Base-by-base conservation (phyloP, 2,113 vertebrate genomes). In the Menura novaehollandiae region DNA sequence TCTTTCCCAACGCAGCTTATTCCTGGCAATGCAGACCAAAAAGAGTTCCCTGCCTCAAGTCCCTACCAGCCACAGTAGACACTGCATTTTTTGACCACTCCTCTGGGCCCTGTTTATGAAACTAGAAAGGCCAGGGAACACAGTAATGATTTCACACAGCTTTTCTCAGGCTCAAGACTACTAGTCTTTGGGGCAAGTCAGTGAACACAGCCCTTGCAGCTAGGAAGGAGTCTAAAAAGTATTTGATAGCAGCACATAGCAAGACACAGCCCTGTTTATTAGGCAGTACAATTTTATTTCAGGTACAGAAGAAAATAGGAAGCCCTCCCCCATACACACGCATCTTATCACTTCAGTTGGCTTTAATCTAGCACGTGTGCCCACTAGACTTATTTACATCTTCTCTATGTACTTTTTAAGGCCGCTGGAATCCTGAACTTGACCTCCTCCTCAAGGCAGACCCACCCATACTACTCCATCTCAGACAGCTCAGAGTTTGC, bases 201-300 rank as follows among this genome's bases (percentile, higher is more conserved):
- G n/a, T 52, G 13, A 88, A 62, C 4, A 47, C 1, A 8, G 21
- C 41, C 58, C 68, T 87, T 84, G 12, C 43, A 63, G 84, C 46
- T 19, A 80, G 37, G 28, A 80, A 89, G 4, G 16, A 35, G 3
- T 9, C 23, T 21, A 56, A 24, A 35, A 59, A 63, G 14, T 35
- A 60, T 7, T 12, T 62, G 37, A 69, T 9, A 73, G 33, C 18
- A 47, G 33, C 21, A 79, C 13, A 32, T 3, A 0, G 2, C 2
- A 1, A 79, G 11, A 37, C 86, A 41, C 24, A 77, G 51, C 9
- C 27, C 22, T 32, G 8, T 66, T 88, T 62, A 60, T 39, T 11
- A 69, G 6, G 13, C 15, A 53, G 6, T 35, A 26, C 9, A 68
- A 23, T 47, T 68, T 52, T 44, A 68, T 58, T 86, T 53, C 47